Base-by-base conservation (phyloP, 2,888 invertebrate species). In the Callosobruchus maculatus region DNA sequence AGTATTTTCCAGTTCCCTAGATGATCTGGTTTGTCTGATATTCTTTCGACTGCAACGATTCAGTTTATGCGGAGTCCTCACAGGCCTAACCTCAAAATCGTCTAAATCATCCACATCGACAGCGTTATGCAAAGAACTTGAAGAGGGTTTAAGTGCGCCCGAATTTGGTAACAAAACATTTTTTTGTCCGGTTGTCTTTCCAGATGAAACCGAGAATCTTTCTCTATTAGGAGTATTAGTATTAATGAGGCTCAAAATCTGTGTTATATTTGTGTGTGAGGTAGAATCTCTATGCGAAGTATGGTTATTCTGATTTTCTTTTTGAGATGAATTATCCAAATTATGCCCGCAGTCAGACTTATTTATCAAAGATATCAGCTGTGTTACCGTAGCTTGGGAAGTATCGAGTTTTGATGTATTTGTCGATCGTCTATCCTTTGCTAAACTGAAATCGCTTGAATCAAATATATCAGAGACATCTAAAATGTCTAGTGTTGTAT, bases 281-380 rank as follows among this genome's bases (percentile, higher is more conserved):
- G 7, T 26, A 26, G 26, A 26, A 26, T 26, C 26, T 26, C 7
- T 26, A 7, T 49, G 49, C 13, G 49, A 49, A 1, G 49, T 49
- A 18, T 7, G 7, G 4, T 49, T 13, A 49, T 18, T 18, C 49
- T 3, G 13, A 49, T 49, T 49, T 13, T 49, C 49, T 49, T 49
- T 49, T 13, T 49, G 49, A 49, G 49, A 49, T 13, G 49, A 49
- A 7, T 49, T 18, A 3, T 49, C 13, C 1, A 49, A 7, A 49
- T 18, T 49, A 1, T 49, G 7, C 18, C 1, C 13, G 49, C 49
- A 5, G 1, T 18, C 49, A 49, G 49, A 18, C 13, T 49, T 49
- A 18, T 49, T 72, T 20, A 72, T 68, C n/a, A 20, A 21, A 26
- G 72, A 69, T 69, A 72, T 7, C n/a, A 68, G 18, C 31, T 72